Percentiles rank a stretch among this genome's conserved stretches.
Conservation (phyloP, 2,888 invertebrate genomes). For the Laothoe populi region DNA sequence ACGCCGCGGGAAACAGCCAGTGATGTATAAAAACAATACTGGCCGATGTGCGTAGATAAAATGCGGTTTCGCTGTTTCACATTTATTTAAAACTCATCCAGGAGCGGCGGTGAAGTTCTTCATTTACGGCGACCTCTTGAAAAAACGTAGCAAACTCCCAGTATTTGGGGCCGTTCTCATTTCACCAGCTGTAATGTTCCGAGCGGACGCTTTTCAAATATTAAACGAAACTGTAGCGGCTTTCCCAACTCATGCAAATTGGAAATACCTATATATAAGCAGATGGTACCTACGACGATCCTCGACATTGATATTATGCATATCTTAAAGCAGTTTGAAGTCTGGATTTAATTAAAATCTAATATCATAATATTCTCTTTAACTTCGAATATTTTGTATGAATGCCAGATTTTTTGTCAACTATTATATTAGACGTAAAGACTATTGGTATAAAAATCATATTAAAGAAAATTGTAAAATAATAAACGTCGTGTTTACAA, state of each 20-base stretch:
- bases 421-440: neutral
- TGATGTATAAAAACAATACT: neutral
- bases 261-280: constrained; percentile 40
- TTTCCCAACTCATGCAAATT: constrained; percentile 45
- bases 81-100: constrained; percentile 18
- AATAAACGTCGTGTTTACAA: no score
- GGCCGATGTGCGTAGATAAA: neutral
- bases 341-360: neutral
- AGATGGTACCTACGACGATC: neutral
- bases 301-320: neutral
- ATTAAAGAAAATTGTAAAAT: no score
- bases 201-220: constrained; percentile 48
- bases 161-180: constrained; percentile 40
- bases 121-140: constrained; percentile 31
- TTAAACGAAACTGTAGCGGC: constrained; percentile 44
- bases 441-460: no score
- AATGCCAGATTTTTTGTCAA: neutral
- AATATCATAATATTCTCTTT: neutral
- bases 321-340: constrained; percentile 8
- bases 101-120: constrained; percentile 31
- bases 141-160: constrained; percentile 37
- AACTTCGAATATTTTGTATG: neutral
- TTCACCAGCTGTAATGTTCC: constrained; percentile 39
- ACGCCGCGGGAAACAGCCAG: neutral
- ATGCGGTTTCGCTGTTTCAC: neutral